Percentiles rank a stretch among this genome's conserved stretches.
phyloP scores from a whole-genome alignment of 2,113 vertebrate genomes.

The Tragelaphus imberbis region DNA sequence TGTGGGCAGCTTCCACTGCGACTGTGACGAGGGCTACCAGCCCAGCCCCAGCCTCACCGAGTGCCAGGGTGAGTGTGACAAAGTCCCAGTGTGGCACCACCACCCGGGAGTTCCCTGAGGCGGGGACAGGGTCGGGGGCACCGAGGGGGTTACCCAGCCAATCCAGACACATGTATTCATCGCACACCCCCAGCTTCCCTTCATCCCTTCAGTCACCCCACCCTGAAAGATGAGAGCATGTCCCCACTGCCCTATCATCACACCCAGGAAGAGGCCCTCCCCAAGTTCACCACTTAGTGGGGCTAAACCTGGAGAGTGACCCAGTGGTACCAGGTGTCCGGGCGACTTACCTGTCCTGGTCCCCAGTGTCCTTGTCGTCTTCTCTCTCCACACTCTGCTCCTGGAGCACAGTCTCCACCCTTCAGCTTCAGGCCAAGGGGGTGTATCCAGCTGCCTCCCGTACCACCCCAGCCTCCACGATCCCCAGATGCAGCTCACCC shows the following conservation, averaged over 20 bases:
- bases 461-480: accelerated
- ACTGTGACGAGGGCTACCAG: conserved; percentile 91
- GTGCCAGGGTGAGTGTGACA: conserved; percentile 87
- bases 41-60: conserved; percentile 87
- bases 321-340: accelerated
- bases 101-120: background rate
- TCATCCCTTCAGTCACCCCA: background rate
- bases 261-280: background rate
- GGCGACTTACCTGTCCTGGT: accelerated
- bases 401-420: background rate
- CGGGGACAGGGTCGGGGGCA: accelerated
- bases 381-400: too few species aligned
- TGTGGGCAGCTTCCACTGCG: conserved; percentile 90
- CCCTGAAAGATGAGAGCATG: background rate
- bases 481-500: background rate
- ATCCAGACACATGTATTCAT: background rate
- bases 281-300: background rate
- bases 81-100: accelerated
- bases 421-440: background rate
- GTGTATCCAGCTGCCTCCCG: background rate
- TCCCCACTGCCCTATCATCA: background rate
- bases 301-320: background rate
- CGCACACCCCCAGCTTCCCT: accelerated
- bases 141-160: background rate
- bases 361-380: background rate